Base-by-base conservation (phyloP, 2,113 vertebrate genomes). In the Plotosus lineatus region DNA sequence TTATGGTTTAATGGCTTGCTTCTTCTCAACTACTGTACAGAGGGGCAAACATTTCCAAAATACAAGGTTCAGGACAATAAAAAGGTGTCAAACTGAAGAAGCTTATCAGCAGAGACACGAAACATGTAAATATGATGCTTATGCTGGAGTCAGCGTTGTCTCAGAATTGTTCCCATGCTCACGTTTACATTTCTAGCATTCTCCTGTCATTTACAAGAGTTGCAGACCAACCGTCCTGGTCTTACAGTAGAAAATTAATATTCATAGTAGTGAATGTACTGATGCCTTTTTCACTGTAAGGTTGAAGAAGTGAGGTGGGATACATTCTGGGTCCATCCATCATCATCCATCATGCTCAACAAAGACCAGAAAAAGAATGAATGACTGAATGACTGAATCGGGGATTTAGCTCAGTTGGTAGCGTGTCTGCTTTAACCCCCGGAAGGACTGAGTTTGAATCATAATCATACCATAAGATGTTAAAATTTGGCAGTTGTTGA, bases 1-100 rank as follows among this genome's bases (percentile, higher is more conserved):
- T 38, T 63, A 17, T 36, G 60, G 17, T 36, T 36, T 63, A 17
- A 33, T 31, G 19, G 21, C 33, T 9, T 65, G 63, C n/a, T 50
- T 77, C 58, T 77, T 40, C 26, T 44, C 4, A 60, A 10, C 1
- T 36, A 8, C 58, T 0, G n/a, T n/a, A n/a, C 26, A 0, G 5
- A 50, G 40, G 42, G 51, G 42, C 36, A 42, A 48, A 36, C 26
- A 50, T 65, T 65, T 50, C 44, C 8, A 44, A 26, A 61, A 31
- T 28, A 36, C 19, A 65, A n/a, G 33, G 21, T 19, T 63, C 76
- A 77, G 75, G 40, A 48, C 75, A 60, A 60, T 55, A 12, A 76
- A 40, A 60, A 28, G 8, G 1, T 46, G 2, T 11, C 5, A 6
- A 17, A 10, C 19, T 4, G 26, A 65, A 26, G 9, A n/a, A 23